A percentile compares a stretch with the other conserved stretches of the same genome.
These are phyloP conservation scores for Hymenopus coronatus DNA, from an alignment of 2,888 invertebrate species.

Conservation along the genomic window DNA sequence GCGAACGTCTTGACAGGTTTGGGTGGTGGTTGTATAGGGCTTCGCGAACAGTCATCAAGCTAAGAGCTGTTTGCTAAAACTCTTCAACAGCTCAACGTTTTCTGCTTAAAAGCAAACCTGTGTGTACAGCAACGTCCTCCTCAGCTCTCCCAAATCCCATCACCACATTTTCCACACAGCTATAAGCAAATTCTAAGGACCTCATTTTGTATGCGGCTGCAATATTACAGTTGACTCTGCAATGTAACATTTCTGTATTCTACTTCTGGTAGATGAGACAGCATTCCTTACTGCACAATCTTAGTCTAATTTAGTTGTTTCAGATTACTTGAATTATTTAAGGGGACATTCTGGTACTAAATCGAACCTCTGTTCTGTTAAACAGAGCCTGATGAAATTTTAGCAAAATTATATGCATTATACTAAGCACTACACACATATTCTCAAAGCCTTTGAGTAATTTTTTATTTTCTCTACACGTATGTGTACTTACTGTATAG, in stretches of 20 bases:
- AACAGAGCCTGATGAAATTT: too few species aligned
- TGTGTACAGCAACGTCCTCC: background rate
- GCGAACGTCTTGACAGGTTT: background rate
- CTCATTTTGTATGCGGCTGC: background rate
- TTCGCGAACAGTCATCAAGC: slow-evolving; percentile 5
- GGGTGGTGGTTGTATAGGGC: background rate
- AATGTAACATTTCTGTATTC: background rate
- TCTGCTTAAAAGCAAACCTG: background rate
- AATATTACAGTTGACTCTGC: background rate
- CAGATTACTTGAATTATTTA: too few species aligned
- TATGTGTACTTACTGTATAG: too few species aligned
- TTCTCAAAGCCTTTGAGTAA: too few species aligned
- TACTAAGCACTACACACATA: too few species aligned
- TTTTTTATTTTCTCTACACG: too few species aligned
- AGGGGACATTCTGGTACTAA: too few species aligned
- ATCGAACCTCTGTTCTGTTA: too few species aligned
- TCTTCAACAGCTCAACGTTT: background rate
- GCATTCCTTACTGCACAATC: too few species aligned
- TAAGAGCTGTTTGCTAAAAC: background rate
- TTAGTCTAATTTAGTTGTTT: too few species aligned
- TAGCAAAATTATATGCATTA: too few species aligned
- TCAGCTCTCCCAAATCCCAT: background rate
- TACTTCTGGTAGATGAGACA: too few species aligned
- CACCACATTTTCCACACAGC: background rate
- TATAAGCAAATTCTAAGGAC: background rate